Conservation (phyloP, 23 tunicate species). For the Trididemnum clinides region DNA sequence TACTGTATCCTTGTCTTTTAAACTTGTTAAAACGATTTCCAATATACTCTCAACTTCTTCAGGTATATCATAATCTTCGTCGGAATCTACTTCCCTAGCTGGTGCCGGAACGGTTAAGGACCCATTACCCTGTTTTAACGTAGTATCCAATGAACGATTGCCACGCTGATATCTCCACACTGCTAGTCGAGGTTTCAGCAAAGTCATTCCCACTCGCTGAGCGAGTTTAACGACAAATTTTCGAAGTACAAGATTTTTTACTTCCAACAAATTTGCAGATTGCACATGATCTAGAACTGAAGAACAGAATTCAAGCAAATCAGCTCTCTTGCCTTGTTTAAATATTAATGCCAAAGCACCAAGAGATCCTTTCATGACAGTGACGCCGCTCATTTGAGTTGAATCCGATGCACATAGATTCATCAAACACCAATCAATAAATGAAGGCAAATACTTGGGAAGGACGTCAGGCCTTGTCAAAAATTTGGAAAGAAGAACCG, state of each 20-base stretch:
- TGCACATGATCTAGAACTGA: constrained; percentile 43
- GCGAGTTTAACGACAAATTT: constrained; percentile 63
- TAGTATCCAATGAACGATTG: constrained; percentile 65
- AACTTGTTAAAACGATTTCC: constrained; percentile 64
- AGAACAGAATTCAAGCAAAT: constrained; percentile 41
- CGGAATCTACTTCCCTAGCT: constrained; percentile 24
- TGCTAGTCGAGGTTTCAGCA: constrained; percentile 83
- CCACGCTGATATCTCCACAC: constrained; percentile 98
- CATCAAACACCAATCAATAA: constrained; percentile 76
- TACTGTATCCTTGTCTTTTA: constrained; percentile 95
- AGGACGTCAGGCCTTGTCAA: constrained; percentile 78
- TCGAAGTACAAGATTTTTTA: constrained; percentile 55
- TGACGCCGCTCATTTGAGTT: constrained; percentile 30
- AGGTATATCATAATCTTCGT: constrained; percentile 90
- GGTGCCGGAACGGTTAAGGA: neutral
- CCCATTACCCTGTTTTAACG: constrained; percentile 40
- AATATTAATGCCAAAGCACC: constrained; percentile 62
- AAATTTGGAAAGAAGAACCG: constrained; percentile 71
- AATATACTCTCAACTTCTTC: constrained; percentile 83
- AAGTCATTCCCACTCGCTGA: constrained; percentile 82
- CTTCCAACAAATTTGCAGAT: constrained; percentile 21
- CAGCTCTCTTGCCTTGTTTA: constrained; percentile 83
- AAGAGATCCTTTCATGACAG: constrained; percentile 68
- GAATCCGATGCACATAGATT: constrained; percentile 34
- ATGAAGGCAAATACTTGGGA: constrained; percentile 28